Conservation (phyloP, 2,888 invertebrate genomes). For the Fabriciana adippe region DNA sequence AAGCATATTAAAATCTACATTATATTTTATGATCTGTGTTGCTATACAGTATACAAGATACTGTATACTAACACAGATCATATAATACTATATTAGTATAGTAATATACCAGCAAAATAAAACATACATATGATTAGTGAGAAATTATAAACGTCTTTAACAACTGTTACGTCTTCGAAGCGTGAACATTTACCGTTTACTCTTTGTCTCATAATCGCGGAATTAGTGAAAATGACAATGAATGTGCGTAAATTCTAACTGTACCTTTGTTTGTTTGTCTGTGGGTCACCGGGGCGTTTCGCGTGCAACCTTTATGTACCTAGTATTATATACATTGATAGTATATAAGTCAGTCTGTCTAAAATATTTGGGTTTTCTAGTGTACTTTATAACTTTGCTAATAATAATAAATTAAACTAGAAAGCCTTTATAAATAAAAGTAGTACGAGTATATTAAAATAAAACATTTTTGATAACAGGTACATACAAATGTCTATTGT, state of each 20-base stretch:
- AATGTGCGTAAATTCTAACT: slow-evolving; percentile 43
- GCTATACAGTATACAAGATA: too few species aligned
- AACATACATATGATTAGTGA: background rate
- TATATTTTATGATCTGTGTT: too few species aligned
- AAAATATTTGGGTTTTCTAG: too few species aligned
- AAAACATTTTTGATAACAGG: too few species aligned
- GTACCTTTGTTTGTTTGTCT: slow-evolving; percentile 38
- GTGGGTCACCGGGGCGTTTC: slow-evolving; percentile 47
- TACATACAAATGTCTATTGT: too few species aligned
- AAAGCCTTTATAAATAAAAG: too few species aligned
- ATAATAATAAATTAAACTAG: too few species aligned
- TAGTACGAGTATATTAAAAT: too few species aligned
- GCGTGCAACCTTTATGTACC: background rate
- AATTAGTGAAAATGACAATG: slow-evolving; percentile 40
- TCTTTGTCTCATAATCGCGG: slow-evolving; percentile 48
- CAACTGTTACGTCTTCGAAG: slow-evolving; percentile 27
- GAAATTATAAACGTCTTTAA: slow-evolving; percentile 8
- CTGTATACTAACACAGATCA: too few species aligned
- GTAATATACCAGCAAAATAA: background rate
- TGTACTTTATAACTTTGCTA: too few species aligned
- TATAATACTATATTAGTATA: too few species aligned
- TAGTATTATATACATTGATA: background rate
- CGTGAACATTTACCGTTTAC: slow-evolving; percentile 48
- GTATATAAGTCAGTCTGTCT: background rate
- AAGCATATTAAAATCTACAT: too few species aligned